These are phyloP conservation scores for Garra rufa DNA, from an alignment of 2,113 vertebrate species.

Conservation along the genomic window DNA sequence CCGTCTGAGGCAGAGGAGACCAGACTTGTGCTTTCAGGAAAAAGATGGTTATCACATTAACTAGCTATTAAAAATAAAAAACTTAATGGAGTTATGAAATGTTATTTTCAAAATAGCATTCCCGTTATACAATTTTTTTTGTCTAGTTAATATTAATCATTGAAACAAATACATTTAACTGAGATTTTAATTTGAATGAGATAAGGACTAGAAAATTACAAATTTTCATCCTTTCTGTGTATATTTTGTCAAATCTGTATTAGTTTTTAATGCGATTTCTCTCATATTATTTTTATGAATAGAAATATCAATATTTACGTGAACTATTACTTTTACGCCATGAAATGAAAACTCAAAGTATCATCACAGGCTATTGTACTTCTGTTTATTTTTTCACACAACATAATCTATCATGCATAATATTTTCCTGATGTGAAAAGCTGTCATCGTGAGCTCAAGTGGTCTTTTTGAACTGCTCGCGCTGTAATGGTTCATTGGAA, in stretches of 20 bases:
- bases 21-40: too few relatives aligned
- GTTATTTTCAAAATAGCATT: too few relatives aligned
- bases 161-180: too few relatives aligned
- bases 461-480: not conserved
- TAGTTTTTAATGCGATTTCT: not conserved
- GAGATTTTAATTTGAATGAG: too few relatives aligned
- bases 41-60: too few relatives aligned
- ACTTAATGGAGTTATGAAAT: too few relatives aligned
- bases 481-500: not conserved
- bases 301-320: not conserved
- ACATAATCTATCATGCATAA: not conserved
- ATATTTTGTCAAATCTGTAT: not conserved
- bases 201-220: not conserved
- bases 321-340: not conserved
- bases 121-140: too few relatives aligned
- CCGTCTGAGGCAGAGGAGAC: too few relatives aligned
- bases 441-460: slow-evolving; percentile 3
- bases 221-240: not conserved
- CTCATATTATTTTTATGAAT: not conserved
- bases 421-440: slow-evolving; percentile 9
- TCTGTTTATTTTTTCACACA: not conserved
- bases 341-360: not conserved
- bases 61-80: too few relatives aligned
- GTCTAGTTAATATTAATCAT: too few relatives aligned
- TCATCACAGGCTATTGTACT: not conserved